Evolutionary conservation across 2,888 invertebrate species (phyloP).

Genomic region (Incurvaria masculella): DNA sequence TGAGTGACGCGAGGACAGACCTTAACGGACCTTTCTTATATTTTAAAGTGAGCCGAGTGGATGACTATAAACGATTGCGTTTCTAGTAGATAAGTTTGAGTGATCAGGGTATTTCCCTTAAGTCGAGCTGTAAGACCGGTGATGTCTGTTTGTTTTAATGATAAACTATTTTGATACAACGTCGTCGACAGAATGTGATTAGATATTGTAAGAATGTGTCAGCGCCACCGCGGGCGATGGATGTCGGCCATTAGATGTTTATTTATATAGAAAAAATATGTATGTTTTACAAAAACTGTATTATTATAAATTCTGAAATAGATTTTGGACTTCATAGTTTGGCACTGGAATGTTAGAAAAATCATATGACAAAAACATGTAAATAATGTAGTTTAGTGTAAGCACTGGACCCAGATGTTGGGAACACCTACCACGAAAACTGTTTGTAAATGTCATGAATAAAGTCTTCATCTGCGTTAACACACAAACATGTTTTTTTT

Average conservation of each 20-base stretch:
- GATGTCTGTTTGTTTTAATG: not conserved
- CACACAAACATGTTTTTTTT: not conserved
- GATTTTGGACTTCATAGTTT: not conserved
- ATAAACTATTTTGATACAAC: not conserved
- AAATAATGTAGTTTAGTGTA: not conserved
- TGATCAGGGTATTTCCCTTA: not conserved
- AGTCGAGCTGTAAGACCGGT: not conserved
- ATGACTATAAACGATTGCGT: too few relatives aligned
- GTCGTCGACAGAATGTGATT: not conserved
- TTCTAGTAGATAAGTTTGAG: not conserved
- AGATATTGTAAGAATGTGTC: not conserved
- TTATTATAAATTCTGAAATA: not conserved
- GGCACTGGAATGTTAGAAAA: not conserved
- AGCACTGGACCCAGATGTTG: not conserved
- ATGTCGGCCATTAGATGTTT: too few relatives aligned
- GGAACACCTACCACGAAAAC: not conserved
- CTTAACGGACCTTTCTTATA: not conserved
- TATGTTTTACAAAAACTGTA: too few relatives aligned
- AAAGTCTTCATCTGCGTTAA: not conserved
- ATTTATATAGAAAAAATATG: too few relatives aligned
- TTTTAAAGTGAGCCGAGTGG: too few relatives aligned
- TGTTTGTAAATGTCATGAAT: not conserved
- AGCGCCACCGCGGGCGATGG: not conserved
- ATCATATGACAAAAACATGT: not conserved
- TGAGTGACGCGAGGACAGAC: not conserved